Base-by-base conservation (phyloP, 2,113 vertebrate species). In the Gambusia affinis region DNA sequence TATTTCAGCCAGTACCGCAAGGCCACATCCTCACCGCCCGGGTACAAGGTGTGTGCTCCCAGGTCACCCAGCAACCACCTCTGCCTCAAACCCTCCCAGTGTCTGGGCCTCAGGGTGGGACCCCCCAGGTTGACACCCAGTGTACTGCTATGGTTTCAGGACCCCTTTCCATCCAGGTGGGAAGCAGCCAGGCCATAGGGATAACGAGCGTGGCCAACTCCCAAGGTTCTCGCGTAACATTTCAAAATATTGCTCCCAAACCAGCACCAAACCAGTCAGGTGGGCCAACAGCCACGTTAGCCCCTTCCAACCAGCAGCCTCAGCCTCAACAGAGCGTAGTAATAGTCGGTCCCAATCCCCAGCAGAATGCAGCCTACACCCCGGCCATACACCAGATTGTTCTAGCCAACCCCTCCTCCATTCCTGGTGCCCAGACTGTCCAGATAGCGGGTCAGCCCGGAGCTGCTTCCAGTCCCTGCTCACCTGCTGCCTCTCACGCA, bases 361-460 rank as follows among this genome's bases (percentile, higher is more conserved):
- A 97, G 86, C 97, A 97, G 93, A 97, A 91, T 92, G 95, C 96
- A 1, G 90, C 95, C 0, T 99, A 97, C 2, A 92, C 96, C 92
- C 97, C 98, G 73, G 97, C 97, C 92, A 98, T 99, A 91, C 98
- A 99, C 92, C 97, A 99, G 89, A 99, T 99, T 29, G 96, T 99
- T 88, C 95, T 99, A 64, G 89, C 97, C 91, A 99, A 98, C 90
- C 96, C 98, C 82, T 92, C 96, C 73, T 86, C 95, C 86, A 87
- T 98, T 90, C 95, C 96, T 1, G 73, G 94, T 70, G 90, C 95
- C 75, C 97, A 97, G 78, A 91, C 96, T 84, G 96, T 99, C 85
- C 97, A 98, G 92, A 86, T 98, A 87, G 87, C 96, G 37, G 97
- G 96, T 47, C 97, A 97, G 72, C 92, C 96, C 7, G 95, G 88